These are phyloP conservation scores for Erythrolamprus reginae DNA, from an alignment of 2,113 vertebrate species.

Conservation along the genomic window DNA sequence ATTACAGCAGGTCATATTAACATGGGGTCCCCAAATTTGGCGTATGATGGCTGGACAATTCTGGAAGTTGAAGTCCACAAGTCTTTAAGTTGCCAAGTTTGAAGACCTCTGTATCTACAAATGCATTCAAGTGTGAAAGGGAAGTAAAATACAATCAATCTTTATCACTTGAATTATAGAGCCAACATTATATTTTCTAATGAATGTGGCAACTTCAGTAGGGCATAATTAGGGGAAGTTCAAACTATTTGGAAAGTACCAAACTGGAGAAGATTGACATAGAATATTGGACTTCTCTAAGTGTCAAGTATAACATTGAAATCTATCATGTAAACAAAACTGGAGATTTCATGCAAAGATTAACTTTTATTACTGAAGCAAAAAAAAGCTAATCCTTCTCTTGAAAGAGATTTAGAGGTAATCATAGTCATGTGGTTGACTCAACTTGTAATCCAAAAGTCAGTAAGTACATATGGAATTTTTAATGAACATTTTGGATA, in stretches of 20 bases:
- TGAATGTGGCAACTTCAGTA: neutral
- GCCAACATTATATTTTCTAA: neutral
- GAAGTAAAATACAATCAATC: neutral
- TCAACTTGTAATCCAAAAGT: neutral
- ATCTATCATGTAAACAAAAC: neutral
- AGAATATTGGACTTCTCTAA: neutral
- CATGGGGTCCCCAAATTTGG: neutral
- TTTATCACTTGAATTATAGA: neutral
- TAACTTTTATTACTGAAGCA: neutral
- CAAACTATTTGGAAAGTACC: neutral
- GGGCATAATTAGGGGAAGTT: neutral
- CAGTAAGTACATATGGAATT: neutral
- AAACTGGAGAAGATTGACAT: neutral
- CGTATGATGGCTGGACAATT: no score
- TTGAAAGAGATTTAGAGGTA: neutral
- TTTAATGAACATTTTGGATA: neutral
- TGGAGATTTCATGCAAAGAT: neutral
- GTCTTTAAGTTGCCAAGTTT: no score
- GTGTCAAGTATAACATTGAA: neutral
- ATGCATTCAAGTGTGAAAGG: neutral
- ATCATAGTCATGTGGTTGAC: neutral
- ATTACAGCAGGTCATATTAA: neutral
- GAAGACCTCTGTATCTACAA: neutral
- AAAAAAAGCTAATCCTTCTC: neutral
- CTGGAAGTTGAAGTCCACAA: no score